These are phyloP conservation scores for Chaetura pelagica DNA, from an alignment of 2,113 vertebrate species.

Conservation along the genomic window DNA sequence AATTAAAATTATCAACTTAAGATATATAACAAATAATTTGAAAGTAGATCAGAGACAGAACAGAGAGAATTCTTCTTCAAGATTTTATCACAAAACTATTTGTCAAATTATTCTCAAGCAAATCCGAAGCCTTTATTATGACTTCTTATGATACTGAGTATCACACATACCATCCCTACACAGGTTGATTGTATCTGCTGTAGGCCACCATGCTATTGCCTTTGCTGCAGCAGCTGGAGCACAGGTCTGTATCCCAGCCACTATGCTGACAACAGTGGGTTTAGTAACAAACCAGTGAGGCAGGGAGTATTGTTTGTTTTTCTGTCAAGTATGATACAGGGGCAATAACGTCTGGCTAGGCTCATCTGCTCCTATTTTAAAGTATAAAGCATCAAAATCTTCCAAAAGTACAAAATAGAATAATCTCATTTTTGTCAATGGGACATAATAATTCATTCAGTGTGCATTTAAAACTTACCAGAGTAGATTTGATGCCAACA, in stretches of 20 bases:
- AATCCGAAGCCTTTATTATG: background rate
- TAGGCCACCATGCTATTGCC: background rate
- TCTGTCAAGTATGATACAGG: background rate
- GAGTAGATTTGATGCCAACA: constrained; percentile 95
- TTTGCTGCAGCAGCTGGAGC: background rate
- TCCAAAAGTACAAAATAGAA: background rate
- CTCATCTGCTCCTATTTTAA: constrained; percentile 3
- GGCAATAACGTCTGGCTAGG: background rate
- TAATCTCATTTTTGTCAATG: background rate
- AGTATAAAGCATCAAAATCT: background rate
- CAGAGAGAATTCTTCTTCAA: background rate
- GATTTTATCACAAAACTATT: background rate
- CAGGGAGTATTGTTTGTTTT: background rate
- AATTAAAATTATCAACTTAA: background rate
- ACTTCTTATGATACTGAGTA: background rate
- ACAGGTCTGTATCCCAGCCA: background rate
- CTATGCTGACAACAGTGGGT: background rate
- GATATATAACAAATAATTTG: background rate
- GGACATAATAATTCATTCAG: background rate
- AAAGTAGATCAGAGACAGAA: background rate
- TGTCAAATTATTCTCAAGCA: background rate
- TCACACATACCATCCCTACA: background rate
- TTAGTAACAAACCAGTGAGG: background rate
- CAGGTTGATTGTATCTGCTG: background rate
- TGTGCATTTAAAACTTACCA: constrained; percentile 82